These are phyloP conservation scores for Batillaria attramentaria DNA, from an alignment of 1,140 invertebrate genomes.

Conservation along the genomic window DNA sequence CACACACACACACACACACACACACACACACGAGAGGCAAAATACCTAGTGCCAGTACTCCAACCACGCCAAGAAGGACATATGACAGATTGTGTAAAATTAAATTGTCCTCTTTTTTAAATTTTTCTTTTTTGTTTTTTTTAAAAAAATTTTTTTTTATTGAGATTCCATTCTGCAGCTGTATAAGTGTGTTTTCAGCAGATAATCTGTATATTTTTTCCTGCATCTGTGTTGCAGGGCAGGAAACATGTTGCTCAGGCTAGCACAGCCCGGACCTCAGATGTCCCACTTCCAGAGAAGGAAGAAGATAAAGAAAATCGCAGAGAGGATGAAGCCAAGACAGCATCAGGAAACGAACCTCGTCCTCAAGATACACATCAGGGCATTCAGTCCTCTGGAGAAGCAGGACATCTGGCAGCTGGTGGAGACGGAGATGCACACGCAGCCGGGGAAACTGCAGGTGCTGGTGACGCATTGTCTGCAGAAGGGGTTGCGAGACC, in stretches of 20 bases:
- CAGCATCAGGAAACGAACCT: too few species aligned
- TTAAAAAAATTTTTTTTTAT: not conserved
- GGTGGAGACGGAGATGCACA: not conserved
- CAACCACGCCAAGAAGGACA: not conserved
- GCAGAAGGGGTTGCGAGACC: not conserved
- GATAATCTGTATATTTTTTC: not conserved
- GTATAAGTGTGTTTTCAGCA: not conserved
- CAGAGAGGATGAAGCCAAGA: too few species aligned
- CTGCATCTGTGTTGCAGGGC: too few species aligned
- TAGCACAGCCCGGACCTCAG: too few species aligned
- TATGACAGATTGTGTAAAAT: too few species aligned
- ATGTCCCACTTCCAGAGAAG: too few species aligned
- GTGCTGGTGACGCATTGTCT: not conserved
- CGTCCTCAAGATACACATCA: too few species aligned
- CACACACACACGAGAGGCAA: not conserved
- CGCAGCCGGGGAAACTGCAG: not conserved
- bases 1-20: not conserved
- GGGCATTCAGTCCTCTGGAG: too few species aligned
- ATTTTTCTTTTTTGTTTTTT: not conserved
- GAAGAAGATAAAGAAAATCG: too few species aligned
- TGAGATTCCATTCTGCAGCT: not conserved
- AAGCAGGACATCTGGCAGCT: too few species aligned
- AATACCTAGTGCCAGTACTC: not conserved
- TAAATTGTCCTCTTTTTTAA: too few species aligned
- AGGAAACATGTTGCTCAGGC: too few species aligned